Base-by-base conservation (phyloP, 2,797 vertebrate species). In the Pipistrellus pipistrellus region DNA sequence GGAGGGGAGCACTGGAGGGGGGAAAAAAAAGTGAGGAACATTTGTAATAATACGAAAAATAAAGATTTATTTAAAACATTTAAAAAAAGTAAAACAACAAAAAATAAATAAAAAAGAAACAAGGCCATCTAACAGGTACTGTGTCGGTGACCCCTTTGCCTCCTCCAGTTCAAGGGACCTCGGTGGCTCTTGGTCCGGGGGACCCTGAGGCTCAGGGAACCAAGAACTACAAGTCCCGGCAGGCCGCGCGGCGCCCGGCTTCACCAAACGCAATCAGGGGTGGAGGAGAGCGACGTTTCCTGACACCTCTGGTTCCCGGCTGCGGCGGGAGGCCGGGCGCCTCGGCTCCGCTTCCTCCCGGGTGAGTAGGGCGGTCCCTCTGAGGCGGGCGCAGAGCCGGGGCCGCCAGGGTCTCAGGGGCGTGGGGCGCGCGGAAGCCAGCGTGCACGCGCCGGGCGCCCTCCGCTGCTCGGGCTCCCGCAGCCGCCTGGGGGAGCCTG, bases 211-310 rank as follows among this genome's bases (percentile, higher is more conserved):
- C 0, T 1, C 35, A 13, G 18, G 21, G 0, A 41, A 53, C 9
- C 1, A 0, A 0, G 92, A 71, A 98, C 98, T 98, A 97, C 98
- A 94, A 87, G 55, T 98, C 97, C 98, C 98, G 82, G 97, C 95
- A 95, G 92, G 96, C 98, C 35, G 3, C 55, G 95, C 95, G 94
- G 64, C 25, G 20, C 7, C 46, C 91, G 55, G 94, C 96, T 90
- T 72, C 21, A 21, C 75, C 13, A 8, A 15, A 23, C 44, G 10
- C 9, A n/a, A 0, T n/a, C 69, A 6, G 55, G 32, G 21, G 93
- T 68, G 66, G 38, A 27, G 4, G 27, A 85, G 91, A 94, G 91
- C 90, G 77, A 77, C 6, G 71, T 57, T 78, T 46, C 82, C 57
- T 9, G 91, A n/a, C 8, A 66, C 27, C 30, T 51, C 53, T 2